Base-by-base conservation (phyloP, 1,140 invertebrate species). In the Elysia chlorotica region DNA sequence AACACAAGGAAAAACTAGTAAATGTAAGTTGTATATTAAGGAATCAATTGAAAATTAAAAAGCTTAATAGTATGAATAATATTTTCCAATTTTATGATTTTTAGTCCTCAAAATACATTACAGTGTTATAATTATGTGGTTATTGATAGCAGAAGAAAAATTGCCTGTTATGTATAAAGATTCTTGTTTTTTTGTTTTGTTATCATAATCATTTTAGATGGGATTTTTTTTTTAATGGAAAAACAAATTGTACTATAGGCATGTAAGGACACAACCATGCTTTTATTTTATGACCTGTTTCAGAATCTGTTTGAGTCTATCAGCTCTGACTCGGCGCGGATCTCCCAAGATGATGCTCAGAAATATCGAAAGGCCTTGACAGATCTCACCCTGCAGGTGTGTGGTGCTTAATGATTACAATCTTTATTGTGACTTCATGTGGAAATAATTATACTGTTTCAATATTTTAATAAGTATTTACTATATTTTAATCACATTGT, bases 1-100 rank as follows among this genome's bases (percentile, higher is more conserved):
- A 99, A 90, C 93, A 95, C 28, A 92, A 96, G 82, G 96, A 98
- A 89, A 95, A 98, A 89, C 96, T 98, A 88, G 93, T 99, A 5
- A 86, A 82, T 77, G 87, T 89, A 74, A 76, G 70, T 30, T 30
- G 4, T 65, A n/a, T 14, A 28, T 28, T 59, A 14, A 10, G 28
- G 41, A 14, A 14, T 48, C n/a, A n/a, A 14, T 48, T 48, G 10
- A n/a, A 48, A 10, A n/a, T 48, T n/a, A 14, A n/a, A 48, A 48
- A 14, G 10, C 10, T 48, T 48, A 48, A 14, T 48, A 48, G 10
- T 48, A 14, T 48, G n/a, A 48, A 48, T 14, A 48, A 48, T 14
- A 14, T 48, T 48, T 48, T 10, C n/a, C 10, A 14, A n/a, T 48
- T 48, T n/a, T 48, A 14, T n/a, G n/a, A 48, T 48, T 48, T 48